phyloP scores from a whole-genome alignment of 2,888 invertebrate species.

The Holacanthella duospinosa region DNA sequence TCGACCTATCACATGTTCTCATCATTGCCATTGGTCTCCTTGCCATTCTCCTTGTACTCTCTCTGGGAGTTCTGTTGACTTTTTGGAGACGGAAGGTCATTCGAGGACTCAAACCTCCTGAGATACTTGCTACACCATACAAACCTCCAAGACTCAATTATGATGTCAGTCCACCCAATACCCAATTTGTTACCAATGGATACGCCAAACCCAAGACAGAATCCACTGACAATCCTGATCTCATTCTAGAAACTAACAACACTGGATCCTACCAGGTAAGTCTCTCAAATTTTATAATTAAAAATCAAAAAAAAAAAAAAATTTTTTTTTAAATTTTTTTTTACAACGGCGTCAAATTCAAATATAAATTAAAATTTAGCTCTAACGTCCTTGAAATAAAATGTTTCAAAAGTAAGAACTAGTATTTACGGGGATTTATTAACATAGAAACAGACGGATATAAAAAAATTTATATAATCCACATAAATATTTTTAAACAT shows the following conservation, averaged over 20 bases:
- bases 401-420: too few relatives aligned
- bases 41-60: conserved; percentile 36
- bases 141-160: conserved; percentile 37
- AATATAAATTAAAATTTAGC: too few relatives aligned
- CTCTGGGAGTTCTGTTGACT: conserved; percentile 48
- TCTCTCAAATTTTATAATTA: background rate
- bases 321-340: conserved; percentile 2
- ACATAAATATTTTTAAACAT: too few relatives aligned
- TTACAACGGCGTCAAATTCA: too few relatives aligned
- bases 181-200: background rate
- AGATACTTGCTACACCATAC: conserved; percentile 35
- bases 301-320: conserved; percentile 9
- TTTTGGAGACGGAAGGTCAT: conserved; percentile 19
- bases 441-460: too few relatives aligned
- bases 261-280: conserved; percentile 35
- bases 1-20: conserved; percentile 66
- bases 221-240: conserved; percentile 46
- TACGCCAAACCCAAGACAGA: conserved; percentile 13
- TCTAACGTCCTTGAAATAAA: too few relatives aligned
- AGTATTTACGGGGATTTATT: too few relatives aligned
- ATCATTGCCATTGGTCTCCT: conserved; percentile 48
- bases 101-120: conserved; percentile 19
- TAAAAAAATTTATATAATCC: too few relatives aligned
- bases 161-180: conserved; percentile 26
- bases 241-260: conserved; percentile 38